Evolutionary conservation across 1,140 invertebrate species (phyloP), one percentile per base, ranked within the genome.

Genomic region (Trichomalopsis sarcophagae): DNA sequence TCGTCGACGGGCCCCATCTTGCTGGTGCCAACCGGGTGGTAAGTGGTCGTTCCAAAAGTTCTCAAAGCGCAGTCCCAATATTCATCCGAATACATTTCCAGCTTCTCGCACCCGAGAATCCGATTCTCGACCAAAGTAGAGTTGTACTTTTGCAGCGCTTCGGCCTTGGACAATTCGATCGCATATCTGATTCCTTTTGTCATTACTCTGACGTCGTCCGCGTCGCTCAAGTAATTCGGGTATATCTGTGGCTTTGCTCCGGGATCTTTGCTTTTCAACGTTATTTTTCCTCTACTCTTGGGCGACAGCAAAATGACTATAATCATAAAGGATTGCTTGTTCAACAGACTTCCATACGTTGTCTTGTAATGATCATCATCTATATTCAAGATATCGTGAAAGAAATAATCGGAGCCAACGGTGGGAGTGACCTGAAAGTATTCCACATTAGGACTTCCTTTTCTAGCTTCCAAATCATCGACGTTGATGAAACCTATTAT

Each of bases 221-320:
- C 10, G 9, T 78, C 76, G 10, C 47, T 47, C n/a, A 78, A 78
- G 23, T 78, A 78, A 78, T 78, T 78, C 3, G 76, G 40, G 50
- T 78, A 78, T 10, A 78, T 55, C 50, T 44, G 44, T 50, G 47
- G 76, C 11, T 78, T 78, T 50, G 44, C 44, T 13, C 11, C 23
- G 2, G 76, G 76, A 55, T 78, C 27, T 2, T 55, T 27, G 11
- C 36, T 78, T 11, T 30, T 78, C 36, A 78, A 62, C 40, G 23
- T 11, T 55, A 78, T 50, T 55, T 78, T 78, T n/a, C 76, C 76
- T 14, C 44, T 40, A 33, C 76, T 78, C n/a, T 78, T 50, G 2
- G 76, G 76, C 47, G n/a, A n/a, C 11, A 78, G 6, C 23, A 78
- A 10, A 6, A 55, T 30, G 21, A 33, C 17, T 1, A 10, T 4